A percentile compares a stretch with the other conserved stretches of the same genome.
Evolutionary conservation across 2,797 vertebrate genomes (phyloP).

Genomic region (Heliangelus exortis): DNA sequence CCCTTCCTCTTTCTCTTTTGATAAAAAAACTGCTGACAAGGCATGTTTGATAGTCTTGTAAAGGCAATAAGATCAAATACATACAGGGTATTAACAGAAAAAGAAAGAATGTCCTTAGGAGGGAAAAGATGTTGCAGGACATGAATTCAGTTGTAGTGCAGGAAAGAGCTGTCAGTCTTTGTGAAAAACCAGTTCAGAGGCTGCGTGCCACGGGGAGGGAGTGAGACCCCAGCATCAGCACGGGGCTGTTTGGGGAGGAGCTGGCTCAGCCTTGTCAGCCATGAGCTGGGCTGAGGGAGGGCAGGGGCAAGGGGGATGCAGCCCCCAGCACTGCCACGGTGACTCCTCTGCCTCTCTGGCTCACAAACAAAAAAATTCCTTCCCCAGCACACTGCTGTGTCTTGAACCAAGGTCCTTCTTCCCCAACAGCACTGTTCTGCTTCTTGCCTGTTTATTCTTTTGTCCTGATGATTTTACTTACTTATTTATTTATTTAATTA

Average conservation of each 20-base stretch:
- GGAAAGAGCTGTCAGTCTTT: background rate
- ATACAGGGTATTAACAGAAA: constrained; percentile 21
- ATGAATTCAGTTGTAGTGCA: background rate
- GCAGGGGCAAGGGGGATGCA: background rate
- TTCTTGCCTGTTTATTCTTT: background rate
- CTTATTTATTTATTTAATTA: too few relatives aligned
- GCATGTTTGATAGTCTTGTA: background rate
- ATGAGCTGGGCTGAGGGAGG: background rate
- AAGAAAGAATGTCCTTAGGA: background rate
- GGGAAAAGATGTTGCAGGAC: background rate
- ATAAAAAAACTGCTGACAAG: constrained; percentile 42
- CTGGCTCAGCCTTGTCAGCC: background rate
- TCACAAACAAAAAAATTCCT: background rate
- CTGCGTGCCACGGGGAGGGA: accelerated
- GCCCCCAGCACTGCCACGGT: background rate
- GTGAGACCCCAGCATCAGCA: accelerated
- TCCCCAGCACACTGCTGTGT: too few relatives aligned
- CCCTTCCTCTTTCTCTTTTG: background rate
- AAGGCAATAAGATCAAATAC: constrained; percentile 24
- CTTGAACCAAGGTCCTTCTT: background rate
- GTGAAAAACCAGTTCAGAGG: background rate
- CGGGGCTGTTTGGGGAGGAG: accelerated
- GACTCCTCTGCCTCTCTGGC: background rate
- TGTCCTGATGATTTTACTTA: accelerated
- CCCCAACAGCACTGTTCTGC: accelerated